These are phyloP conservation scores for Trissolcus brochymenae DNA, from an alignment of 2,888 invertebrate species.

Conservation along the genomic window DNA sequence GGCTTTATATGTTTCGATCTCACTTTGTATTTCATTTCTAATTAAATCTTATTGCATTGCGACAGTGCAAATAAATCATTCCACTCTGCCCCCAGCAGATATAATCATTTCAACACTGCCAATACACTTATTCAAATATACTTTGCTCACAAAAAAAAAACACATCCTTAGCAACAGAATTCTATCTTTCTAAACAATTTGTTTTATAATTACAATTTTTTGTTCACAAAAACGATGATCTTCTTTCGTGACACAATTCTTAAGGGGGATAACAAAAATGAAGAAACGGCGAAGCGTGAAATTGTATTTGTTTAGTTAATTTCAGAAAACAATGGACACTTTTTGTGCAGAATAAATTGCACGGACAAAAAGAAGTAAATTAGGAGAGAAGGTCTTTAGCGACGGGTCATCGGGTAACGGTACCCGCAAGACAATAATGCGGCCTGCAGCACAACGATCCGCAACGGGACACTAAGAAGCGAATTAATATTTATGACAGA, in stretches of 20 bases:
- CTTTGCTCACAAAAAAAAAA: no score
- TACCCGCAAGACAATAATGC: slow-evolving; percentile 60
- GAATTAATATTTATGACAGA: slow-evolving; percentile 45
- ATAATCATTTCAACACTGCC: not conserved
- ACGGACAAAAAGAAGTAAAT: slow-evolving; percentile 57
- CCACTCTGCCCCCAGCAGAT: not conserved
- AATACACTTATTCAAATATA: not conserved
- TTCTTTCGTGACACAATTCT: no score
- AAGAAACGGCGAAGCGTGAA: slow-evolving; percentile 18
- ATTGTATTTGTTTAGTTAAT: slow-evolving; percentile 18
- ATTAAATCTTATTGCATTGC: slow-evolving; percentile 22
- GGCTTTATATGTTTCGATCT: slow-evolving; percentile 47
- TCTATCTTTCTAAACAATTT: no score
- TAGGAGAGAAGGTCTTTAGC: slow-evolving; percentile 55
- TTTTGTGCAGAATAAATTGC: slow-evolving; percentile 14
- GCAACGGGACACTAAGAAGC: slow-evolving; percentile 30
- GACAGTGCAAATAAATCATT: slow-evolving; percentile 1
- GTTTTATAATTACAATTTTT: no score
- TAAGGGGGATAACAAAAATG: not conserved
- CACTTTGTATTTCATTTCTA: slow-evolving; percentile 26
- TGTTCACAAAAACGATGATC: no score
- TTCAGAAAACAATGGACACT: slow-evolving; percentile 1
- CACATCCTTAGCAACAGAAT: no score
- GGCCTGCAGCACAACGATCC: slow-evolving; percentile 19
- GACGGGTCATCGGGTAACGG: slow-evolving; percentile 60